Base-by-base conservation (phyloP, 2,797 vertebrate species). In the Pipistrellus pygmaeus region DNA sequence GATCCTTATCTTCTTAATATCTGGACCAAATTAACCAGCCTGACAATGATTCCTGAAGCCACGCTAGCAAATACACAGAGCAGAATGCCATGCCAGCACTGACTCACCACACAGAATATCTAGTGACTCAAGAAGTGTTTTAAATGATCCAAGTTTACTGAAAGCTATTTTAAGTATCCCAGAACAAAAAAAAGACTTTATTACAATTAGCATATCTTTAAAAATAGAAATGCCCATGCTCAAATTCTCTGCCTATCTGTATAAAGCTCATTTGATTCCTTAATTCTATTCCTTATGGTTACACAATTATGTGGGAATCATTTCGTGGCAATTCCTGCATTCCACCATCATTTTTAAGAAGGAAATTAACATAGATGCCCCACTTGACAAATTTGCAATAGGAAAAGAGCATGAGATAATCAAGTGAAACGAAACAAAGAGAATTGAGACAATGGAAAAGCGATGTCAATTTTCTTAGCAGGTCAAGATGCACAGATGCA, bases 181-280 rank as follows among this genome's bases (percentile, higher is more conserved):
- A 75, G 89, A 94, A 88, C 76, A 62, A 92, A 77, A 81, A 81
- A 84, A 83, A 48, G 66, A 88, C 12, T 21, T 85, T 60, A 41
- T 88, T 93, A 77, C 18, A 94, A 88, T 95, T 90, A 94, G 27
- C 75, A 60, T 95, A 77, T 84, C 35, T 93, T 95, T 93, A 85
- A 88, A 94, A 96, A 82, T 32, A 90, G 71, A 93, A 78, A 66
- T 51, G 51, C 46, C 5, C 6, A 5, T 91, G 80, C 32, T 94
- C 53, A 95, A 93, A 84, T 93, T 91, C 38, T 90, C 89, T 91
- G 32, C 66, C 48, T 88, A 78, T 69, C 38, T 91, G 30, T 64
- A 66, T 73, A 88, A 64, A 91, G n/a, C 23, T 91, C 17, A 20
- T 92, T 82, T 53, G 68, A 85, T 83, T 69, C 55, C 38, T 84